phyloP scores from a whole-genome alignment of 2,113 vertebrate genomes.

The Origma solitaria region DNA sequence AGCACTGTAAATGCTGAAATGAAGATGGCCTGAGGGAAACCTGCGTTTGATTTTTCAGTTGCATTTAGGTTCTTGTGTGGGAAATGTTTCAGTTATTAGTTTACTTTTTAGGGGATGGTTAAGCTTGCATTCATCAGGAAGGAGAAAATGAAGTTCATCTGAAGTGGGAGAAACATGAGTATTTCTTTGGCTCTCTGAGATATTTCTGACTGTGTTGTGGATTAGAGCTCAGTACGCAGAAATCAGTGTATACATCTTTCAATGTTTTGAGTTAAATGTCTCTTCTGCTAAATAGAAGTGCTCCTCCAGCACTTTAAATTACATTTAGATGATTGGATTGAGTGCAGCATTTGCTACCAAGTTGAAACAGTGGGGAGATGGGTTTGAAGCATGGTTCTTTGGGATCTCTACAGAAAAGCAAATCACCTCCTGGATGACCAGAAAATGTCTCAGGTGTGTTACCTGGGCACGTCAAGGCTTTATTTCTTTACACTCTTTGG shows the following conservation, averaged over 20 bases:
- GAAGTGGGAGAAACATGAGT: neutral
- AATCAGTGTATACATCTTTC: neutral
- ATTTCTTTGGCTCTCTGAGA: neutral
- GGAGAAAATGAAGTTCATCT: neutral
- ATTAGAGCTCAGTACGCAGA: neutral
- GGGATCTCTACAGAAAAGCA: neutral
- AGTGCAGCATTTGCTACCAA: neutral
- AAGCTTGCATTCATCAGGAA: neutral
- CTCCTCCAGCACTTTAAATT: neutral
- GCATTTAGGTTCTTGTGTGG: neutral
- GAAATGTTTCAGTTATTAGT: neutral
- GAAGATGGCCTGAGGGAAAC: neutral
- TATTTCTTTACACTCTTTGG: slow-evolving; percentile 21
- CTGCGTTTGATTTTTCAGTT: neutral
- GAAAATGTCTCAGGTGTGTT: neutral
- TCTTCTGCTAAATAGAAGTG: neutral
- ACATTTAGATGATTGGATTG: neutral
- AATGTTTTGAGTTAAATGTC: neutral
- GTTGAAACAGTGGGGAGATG: neutral
- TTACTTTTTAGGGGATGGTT: neutral
- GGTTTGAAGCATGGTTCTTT: neutral
- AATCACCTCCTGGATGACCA: neutral
- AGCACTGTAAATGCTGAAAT: neutral
- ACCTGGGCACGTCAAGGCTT: neutral
- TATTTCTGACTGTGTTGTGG: neutral